Evolutionary conservation across 2,797 vertebrate species (phyloP), one percentile per base, ranked within the genome.

Genomic region (Clarias platycephalus): DNA sequence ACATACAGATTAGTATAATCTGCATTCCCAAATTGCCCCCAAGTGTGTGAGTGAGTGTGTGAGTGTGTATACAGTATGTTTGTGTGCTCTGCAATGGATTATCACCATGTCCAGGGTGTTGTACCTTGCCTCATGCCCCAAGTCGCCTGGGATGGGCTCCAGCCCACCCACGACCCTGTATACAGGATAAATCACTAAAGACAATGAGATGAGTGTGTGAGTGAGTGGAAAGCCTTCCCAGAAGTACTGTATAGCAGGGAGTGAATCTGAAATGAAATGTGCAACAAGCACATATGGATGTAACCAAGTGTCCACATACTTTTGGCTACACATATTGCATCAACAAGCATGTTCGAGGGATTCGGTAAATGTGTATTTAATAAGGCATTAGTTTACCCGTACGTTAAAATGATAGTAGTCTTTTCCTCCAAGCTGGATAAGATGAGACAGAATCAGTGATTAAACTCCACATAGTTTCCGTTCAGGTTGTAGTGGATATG

Each of bases 401-500:
- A 9, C 31, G 37, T 67, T 15, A 68, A 67, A 31, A 66, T 31
- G 34, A 68, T 68, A 75, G 20, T 26, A 53, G 13, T 3, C 6
- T 58, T 76, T 3, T 9, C 28, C 4, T 58, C 58, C 37, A n/a
- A 31, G 28, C 28, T 34, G 4, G 28, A 58, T 75, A 1, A 26
- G 71, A 22, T 58, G 26, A 18, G n/a, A n/a, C 67, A 3, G 62
- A 62, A 15, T 81, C 34, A n/a, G 5, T 64, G 60, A 62, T 80
- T 15, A 80, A 75, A 34, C 60, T 72, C 81, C 37, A 22, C 34
- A 80, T 44, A 81, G 66, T 70, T 44, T 64, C 72, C 76, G 79
- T 84, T 75, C 79, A 70, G 40, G 44, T 85, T 85, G 44, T 31
- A 70, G 4, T 62, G 37, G 71, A 68, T 49, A 67, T 75, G 34